Conservation (phyloP, 2,797 vertebrate genomes). For the Pantherophis vulpinus region DNA sequence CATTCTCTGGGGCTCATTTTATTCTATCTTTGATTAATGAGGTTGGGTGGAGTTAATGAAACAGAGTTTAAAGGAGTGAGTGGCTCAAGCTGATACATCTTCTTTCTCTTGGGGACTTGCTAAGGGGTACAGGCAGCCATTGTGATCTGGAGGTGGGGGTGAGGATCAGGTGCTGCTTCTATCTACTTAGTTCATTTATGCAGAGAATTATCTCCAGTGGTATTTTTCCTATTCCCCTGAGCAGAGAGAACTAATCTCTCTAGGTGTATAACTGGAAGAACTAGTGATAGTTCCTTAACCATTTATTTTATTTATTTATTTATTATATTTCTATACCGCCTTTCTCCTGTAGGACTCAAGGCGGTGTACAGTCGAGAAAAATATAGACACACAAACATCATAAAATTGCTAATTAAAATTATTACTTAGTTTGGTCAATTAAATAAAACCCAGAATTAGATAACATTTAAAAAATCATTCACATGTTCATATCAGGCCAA, state of each 20-base stretch:
- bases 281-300: background rate
- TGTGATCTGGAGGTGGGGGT: slow-evolving; percentile 22
- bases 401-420: too few relatives aligned
- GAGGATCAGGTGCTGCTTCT: slow-evolving; percentile 32
- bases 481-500: background rate
- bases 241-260: background rate
- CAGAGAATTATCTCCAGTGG: slow-evolving; percentile 50
- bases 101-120: slow-evolving; percentile 35
- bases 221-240: slow-evolving; percentile 50
- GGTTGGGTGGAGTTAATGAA: slow-evolving; percentile 73
- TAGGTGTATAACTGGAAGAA: background rate
- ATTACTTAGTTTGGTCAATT: too few relatives aligned
- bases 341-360: too few relatives aligned
- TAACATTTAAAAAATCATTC: too few relatives aligned
- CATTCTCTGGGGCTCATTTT: slow-evolving; percentile 77
- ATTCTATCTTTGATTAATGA: slow-evolving; percentile 81
- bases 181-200: slow-evolving; percentile 7
- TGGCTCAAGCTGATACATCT: slow-evolving; percentile 16
- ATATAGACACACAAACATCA: too few relatives aligned
- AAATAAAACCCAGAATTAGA: too few relatives aligned
- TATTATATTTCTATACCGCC: too few relatives aligned
- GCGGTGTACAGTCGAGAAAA: too few relatives aligned
- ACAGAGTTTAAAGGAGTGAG: slow-evolving; percentile 66
- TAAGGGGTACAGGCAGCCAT: slow-evolving; percentile 32
- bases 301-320: too few relatives aligned